Percentiles rank a stretch among this genome's conserved stretches.
phyloP scores from a whole-genome alignment of 2,113 vertebrate genomes.

The Callorhinus ursinus region DNA sequence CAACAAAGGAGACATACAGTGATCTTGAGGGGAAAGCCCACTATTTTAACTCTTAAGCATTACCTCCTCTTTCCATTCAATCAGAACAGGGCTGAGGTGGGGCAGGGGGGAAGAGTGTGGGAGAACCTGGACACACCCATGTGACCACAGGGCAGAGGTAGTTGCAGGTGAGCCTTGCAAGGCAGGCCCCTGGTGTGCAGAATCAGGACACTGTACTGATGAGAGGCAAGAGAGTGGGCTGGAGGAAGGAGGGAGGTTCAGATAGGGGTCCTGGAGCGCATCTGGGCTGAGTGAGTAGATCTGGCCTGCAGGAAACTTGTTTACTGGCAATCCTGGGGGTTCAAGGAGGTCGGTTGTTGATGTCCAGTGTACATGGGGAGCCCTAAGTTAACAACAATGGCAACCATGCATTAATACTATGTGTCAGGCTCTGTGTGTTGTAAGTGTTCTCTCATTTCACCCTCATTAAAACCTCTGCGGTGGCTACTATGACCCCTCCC shows the following conservation, averaged over 20 bases:
- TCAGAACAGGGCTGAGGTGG: not conserved
- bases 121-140: not conserved
- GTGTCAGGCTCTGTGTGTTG: not conserved
- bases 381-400: not conserved
- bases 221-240: accelerated
- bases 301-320: not conserved
- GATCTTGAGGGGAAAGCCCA: not conserved
- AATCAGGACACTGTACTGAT: not conserved
- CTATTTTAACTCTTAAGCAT: not conserved
- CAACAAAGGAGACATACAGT: not conserved
- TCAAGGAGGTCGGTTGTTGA: not conserved
- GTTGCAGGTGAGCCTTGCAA: not conserved
- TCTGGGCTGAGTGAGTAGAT: not conserved
- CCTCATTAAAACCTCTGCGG: not conserved
- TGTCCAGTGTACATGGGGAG: not conserved
- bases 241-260: accelerated
- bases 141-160: not conserved
- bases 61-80: not conserved
- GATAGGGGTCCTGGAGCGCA: not conserved
- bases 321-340: not conserved
- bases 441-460: not conserved
- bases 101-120: too few species aligned
- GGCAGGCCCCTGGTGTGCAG: not conserved
- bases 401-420: accelerated
- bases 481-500: not conserved